A percentile compares a stretch with the other conserved stretches of the same genome.
phyloP scores from a whole-genome alignment of 2,113 vertebrate species.

The Scartelaos histophorus region DNA sequence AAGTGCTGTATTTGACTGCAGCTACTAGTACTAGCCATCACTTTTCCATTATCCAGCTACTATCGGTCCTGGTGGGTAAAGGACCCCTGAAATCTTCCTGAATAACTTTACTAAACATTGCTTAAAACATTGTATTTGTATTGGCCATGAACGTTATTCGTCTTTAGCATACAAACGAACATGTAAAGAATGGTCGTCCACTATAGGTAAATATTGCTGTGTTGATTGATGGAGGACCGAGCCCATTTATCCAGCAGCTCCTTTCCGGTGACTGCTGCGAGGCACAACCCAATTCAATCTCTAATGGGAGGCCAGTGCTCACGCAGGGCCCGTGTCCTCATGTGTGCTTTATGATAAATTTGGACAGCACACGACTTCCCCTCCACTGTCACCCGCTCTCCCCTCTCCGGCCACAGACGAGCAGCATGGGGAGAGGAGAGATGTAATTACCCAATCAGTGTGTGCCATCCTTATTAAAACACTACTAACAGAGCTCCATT shows the following conservation, averaged over 20 bases:
- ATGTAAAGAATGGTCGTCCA: slow-evolving; percentile 4
- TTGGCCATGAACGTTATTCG: background rate
- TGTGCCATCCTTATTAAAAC: slow-evolving; percentile 85
- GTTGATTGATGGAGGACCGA: slow-evolving; percentile 41
- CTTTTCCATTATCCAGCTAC: background rate
- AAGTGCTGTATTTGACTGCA: too few relatives aligned
- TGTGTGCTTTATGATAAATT: slow-evolving; percentile 69
- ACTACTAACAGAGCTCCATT: slow-evolving; percentile 86
- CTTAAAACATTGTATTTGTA: background rate
- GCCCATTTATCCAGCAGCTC: slow-evolving; percentile 42
- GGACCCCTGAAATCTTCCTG: too few relatives aligned
- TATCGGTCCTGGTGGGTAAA: background rate
- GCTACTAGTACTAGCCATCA: background rate
- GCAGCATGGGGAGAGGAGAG: slow-evolving; percentile 68
- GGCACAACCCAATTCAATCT: slow-evolving; percentile 48
- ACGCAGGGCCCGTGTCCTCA: slow-evolving; percentile 24
- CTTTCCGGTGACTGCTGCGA: slow-evolving; percentile 35
- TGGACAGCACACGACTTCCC: slow-evolving; percentile 58
- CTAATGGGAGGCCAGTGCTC: slow-evolving; percentile 48
- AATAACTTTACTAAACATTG: too few relatives aligned
- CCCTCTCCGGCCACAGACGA: slow-evolving; percentile 63
- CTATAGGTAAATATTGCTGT: slow-evolving; percentile 30
- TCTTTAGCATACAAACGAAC: background rate
- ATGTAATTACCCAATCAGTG: slow-evolving; percentile 86
- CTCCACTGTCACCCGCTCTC: slow-evolving; percentile 56